Conservation (phyloP, 2,113 vertebrate species). For the Indicator indicator region DNA sequence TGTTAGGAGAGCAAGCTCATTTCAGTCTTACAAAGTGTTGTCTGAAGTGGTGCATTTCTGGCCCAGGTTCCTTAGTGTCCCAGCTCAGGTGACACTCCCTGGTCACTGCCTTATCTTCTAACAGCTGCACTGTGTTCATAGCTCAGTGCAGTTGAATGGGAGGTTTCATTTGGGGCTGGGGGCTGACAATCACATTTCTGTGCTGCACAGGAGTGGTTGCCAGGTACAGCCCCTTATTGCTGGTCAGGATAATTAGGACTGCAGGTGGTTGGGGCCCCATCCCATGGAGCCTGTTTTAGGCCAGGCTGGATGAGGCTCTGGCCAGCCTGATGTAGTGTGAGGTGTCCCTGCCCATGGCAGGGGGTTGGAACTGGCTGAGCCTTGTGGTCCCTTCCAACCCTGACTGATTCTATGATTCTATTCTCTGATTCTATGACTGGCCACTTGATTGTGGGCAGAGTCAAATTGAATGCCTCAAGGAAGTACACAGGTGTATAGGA, state of each 20-base stretch:
- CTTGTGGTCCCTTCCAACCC: no score
- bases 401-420: no score
- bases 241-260: neutral
- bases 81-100: neutral
- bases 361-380: no score
- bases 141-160: fast-evolving
- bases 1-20: neutral
- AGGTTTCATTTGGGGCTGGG: neutral
- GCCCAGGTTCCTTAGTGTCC: neutral
- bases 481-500: neutral
- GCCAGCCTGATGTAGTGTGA: no score
- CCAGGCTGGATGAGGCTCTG: no score
- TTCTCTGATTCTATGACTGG: no score
- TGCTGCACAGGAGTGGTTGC: neutral
- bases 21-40: neutral
- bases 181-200: neutral
- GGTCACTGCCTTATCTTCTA: neutral
- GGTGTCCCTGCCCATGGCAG: no score
- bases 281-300: no score
- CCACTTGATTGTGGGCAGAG: neutral
- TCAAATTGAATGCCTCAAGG: neutral
- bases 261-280: no score
- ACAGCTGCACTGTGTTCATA: neutral
- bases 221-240: neutral
- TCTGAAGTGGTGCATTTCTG: neutral